A percentile compares a stretch with the other conserved stretches of the same genome.
These are phyloP conservation scores for Melanaphis sacchari DNA, from an alignment of 1,140 invertebrate genomes.

Conservation along the genomic window DNA sequence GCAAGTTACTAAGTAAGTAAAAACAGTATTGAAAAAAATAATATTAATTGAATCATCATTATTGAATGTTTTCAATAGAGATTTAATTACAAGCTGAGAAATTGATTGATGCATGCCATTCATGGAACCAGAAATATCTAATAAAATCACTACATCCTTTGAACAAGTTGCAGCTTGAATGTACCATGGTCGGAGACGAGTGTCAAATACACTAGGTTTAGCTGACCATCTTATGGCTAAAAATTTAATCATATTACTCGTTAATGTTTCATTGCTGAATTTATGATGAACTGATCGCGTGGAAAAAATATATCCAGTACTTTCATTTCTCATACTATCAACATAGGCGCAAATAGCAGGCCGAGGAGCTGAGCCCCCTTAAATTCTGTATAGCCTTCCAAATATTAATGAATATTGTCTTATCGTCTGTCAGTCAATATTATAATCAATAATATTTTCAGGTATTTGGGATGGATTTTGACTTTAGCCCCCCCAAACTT, in stretches of 20 bases:
- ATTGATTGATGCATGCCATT: slow-evolving; percentile 82
- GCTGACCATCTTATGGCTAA: slow-evolving; percentile 63
- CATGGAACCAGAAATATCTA: slow-evolving; percentile 98
- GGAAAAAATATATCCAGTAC: neutral
- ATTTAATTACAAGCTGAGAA: slow-evolving; percentile 79
- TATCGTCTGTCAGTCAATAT: too few species aligned
- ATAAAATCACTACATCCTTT: slow-evolving; percentile 94
- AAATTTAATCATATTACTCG: neutral
- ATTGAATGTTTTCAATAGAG: slow-evolving; percentile 92
- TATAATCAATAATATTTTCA: too few species aligned
- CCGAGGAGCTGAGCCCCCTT: too few species aligned
- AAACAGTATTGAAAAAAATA: slow-evolving; percentile 72
- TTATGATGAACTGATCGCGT: neutral
- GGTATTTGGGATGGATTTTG: too few species aligned
- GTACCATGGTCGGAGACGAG: slow-evolving; percentile 89
- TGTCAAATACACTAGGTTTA: slow-evolving; percentile 74
- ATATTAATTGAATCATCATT: slow-evolving; percentile 98
- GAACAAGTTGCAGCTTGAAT: slow-evolving; percentile 96
- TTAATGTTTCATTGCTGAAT: neutral
- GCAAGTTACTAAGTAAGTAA: slow-evolving; percentile 73
- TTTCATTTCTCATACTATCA: neutral
- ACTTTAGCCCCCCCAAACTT: too few species aligned
- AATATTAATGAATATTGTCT: too few species aligned
- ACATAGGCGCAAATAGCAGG: too few species aligned
- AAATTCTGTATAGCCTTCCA: too few species aligned